Conservation (phyloP, 2,797 vertebrate genomes). For the Melopsittacus undulatus region DNA sequence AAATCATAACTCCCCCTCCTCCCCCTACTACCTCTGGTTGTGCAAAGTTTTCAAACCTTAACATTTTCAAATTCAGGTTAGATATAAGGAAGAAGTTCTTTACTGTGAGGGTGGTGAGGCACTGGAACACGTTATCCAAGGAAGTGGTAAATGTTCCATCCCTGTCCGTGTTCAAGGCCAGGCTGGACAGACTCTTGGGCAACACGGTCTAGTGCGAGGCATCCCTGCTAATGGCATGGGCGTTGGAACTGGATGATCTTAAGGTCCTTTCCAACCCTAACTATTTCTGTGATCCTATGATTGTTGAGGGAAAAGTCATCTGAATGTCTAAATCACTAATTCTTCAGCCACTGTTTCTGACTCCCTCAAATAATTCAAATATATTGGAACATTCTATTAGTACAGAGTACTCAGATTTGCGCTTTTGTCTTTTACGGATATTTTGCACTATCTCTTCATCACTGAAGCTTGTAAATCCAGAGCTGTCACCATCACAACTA, state of each 20-base stretch:
- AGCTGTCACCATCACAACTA: background rate
- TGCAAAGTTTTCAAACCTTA: background rate
- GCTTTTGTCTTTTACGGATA: background rate
- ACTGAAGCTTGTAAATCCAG: background rate
- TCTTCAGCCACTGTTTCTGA: background rate
- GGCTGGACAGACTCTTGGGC: background rate
- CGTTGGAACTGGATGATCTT: background rate
- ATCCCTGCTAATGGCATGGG: background rate
- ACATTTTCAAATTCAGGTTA: background rate
- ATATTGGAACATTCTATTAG: background rate
- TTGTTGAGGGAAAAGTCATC: background rate
- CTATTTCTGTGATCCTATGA: background rate
- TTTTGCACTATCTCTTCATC: background rate
- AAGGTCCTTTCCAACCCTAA: background rate
- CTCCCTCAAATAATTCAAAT: background rate
- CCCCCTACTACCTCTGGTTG: background rate
- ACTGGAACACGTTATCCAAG: background rate
- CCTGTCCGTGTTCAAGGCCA: background rate
- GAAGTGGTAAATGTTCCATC: background rate
- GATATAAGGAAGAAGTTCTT: background rate
- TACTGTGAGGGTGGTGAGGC: background rate
- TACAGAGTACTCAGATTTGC: background rate
- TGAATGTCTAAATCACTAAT: background rate
- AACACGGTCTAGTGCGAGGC: background rate
- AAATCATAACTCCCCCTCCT: background rate